Conservation (phyloP, 2,797 vertebrate genomes). For the Enteromius mattozi region DNA sequence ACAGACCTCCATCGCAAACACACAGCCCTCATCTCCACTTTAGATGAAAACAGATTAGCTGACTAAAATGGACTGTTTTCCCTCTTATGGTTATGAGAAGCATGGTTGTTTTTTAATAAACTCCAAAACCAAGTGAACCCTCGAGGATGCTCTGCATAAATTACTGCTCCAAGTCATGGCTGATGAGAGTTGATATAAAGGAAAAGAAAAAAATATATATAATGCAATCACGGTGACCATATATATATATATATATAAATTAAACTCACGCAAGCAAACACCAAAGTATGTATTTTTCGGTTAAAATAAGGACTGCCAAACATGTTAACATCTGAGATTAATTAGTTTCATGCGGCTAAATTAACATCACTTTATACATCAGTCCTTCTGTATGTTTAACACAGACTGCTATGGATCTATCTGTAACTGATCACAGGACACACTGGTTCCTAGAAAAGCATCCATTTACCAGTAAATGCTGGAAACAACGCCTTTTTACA, state of each 20-base stretch:
- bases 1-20: conserved; percentile 33
- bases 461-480: neutral
- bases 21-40: conserved; percentile 35
- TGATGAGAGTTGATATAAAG: neutral
- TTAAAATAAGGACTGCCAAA: neutral
- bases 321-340: too few species aligned
- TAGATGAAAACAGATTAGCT: conserved; percentile 23
- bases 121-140: conserved; percentile 27
- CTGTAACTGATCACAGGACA: neutral
- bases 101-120: conserved; percentile 36
- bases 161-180: neutral
- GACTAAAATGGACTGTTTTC: conserved; percentile 11
- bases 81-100: conserved; percentile 14
- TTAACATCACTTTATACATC: neutral
- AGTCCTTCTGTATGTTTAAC: neutral
- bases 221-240: too few species aligned
- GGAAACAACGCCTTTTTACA: neutral
- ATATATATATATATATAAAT: too few species aligned
- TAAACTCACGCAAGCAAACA: neutral
- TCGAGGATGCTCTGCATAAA: conserved; percentile 9
- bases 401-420: neutral
- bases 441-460: neutral
- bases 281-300: neutral
- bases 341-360: neutral
- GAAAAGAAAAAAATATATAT: too few species aligned